phyloP scores from a whole-genome alignment of 2,888 invertebrate species.

The Galeopsomyia nigrocyanea region DNA sequence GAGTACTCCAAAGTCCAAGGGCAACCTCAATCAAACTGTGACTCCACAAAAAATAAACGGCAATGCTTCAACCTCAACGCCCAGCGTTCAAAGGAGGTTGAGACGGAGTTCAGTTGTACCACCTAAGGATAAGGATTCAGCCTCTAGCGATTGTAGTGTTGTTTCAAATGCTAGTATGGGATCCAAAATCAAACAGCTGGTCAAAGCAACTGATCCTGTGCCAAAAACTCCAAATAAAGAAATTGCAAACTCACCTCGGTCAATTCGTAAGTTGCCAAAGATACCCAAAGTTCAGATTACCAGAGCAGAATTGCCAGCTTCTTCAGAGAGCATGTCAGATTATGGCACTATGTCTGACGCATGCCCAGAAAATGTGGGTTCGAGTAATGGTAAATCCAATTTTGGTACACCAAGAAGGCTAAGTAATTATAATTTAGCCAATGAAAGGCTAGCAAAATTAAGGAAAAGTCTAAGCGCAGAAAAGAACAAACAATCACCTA shows the following conservation, averaged over 20 bases:
- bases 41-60: not conserved
- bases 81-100: conserved; percentile 12
- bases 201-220: not conserved
- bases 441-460: conserved; percentile 42
- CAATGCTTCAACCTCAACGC: not conserved
- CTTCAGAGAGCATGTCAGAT: not conserved
- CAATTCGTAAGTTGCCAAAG: conserved; percentile 18
- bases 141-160: conserved; percentile 19
- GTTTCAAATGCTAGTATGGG: conserved; percentile 29
- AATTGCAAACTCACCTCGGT: not conserved
- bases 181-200: conserved; percentile 24
- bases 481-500: conserved; percentile 17
- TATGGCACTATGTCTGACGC: not conserved
- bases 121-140: conserved; percentile 15
- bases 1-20: not conserved
- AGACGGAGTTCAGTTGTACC: conserved; percentile 21
- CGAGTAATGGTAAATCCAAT: not conserved
- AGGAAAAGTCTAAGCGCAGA: conserved; percentile 41
- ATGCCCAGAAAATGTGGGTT: not conserved
- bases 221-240: not conserved
- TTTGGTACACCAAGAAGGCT: conserved; percentile 1
- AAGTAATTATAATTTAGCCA: conserved; percentile 40
- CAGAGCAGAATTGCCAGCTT: not conserved
- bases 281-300: conserved; percentile 23
- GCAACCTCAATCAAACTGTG: not conserved